Evolutionary conservation across 2,797 vertebrate species (phyloP).

Genomic region (Loriculus beryllinus): DNA sequence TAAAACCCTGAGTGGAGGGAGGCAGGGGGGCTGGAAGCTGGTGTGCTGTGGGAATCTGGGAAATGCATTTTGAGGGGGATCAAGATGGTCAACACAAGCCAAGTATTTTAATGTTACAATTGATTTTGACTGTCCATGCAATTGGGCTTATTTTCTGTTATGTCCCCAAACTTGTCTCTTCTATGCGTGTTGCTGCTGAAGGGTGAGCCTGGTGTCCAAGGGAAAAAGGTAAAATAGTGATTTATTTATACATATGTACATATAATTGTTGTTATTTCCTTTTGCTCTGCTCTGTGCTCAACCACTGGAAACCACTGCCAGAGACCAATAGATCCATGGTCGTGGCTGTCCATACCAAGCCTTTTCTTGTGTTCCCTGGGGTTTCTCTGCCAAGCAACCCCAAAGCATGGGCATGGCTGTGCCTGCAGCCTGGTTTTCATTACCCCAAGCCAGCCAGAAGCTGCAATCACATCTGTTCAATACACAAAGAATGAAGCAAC

Average conservation of each 20-base stretch:
- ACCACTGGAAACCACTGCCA: background rate
- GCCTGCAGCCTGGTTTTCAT: constrained; percentile 18
- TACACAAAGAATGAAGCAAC: background rate
- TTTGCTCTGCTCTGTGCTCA: background rate
- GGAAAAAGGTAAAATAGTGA: constrained; percentile 61
- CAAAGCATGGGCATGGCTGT: background rate
- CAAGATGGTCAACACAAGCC: background rate
- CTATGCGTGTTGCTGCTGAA: background rate
- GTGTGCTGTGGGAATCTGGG: background rate
- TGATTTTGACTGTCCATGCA: background rate
- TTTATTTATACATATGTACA: background rate
- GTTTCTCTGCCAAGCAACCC: fast-evolving
- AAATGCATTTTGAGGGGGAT: background rate
- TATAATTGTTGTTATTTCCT: background rate
- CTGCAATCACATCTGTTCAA: background rate
- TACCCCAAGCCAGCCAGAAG: background rate
- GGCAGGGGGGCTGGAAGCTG: background rate
- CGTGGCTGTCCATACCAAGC: fast-evolving
- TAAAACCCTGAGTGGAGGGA: background rate
- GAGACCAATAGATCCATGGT: fast-evolving
- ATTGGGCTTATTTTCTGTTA: background rate
- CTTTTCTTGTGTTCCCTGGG: background rate
- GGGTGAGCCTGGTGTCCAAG: constrained; percentile 70
- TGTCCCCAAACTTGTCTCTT: background rate
- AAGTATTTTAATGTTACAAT: background rate